Conservation (phyloP, 2,113 vertebrate species). For the Muntiacus reevesi region DNA sequence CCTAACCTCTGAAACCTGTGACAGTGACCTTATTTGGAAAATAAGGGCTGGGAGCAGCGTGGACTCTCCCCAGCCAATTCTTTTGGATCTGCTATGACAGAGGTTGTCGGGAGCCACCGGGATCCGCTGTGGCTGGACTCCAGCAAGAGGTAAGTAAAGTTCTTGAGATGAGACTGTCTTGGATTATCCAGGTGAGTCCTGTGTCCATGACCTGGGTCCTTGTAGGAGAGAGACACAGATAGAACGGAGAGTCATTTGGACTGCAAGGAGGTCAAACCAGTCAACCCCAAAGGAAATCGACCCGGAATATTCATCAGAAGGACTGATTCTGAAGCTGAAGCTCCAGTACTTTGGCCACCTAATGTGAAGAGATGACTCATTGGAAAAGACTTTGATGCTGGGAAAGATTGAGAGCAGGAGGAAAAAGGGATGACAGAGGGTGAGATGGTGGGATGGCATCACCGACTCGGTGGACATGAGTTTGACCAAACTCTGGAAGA, state of each 20-base stretch:
- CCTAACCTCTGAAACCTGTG: neutral
- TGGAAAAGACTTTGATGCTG: neutral
- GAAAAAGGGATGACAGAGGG: neutral
- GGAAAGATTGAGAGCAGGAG: neutral
- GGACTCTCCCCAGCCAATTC: neutral
- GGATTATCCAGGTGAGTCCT: neutral
- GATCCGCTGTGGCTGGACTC: no score
- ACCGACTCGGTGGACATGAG: neutral
- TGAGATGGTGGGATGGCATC: neutral
- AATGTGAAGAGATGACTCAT: neutral
- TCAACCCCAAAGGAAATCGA: neutral
- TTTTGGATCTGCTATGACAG: neutral
- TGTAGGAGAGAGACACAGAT: neutral
- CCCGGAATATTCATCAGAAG: neutral
- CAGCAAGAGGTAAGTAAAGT: neutral
- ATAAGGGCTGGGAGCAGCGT: neutral
- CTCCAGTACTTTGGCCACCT: neutral
- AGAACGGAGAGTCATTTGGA: neutral
- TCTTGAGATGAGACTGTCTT: neutral
- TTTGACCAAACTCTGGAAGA: neutral
- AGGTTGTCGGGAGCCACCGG: neutral
- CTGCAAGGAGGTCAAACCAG: neutral
- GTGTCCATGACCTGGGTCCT: neutral
- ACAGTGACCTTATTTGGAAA: neutral
- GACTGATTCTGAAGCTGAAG: neutral